Conservation (phyloP, 2,888 invertebrate genomes). For the Athripsodes cinereus region DNA sequence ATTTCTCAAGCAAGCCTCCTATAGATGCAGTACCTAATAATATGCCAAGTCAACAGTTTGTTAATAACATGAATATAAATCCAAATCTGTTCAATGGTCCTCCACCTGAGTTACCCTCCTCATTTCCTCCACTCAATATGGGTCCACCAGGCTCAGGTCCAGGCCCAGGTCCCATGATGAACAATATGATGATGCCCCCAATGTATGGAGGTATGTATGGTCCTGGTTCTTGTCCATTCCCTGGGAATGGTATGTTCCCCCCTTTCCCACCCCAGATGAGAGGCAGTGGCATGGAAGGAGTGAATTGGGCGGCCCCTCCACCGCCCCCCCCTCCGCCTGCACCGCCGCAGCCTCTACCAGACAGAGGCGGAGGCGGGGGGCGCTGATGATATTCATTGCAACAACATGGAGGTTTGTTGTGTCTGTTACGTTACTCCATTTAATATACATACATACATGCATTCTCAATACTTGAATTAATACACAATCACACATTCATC, state of each 20-base stretch:
- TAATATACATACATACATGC: not conserved
- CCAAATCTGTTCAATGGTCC: not conserved
- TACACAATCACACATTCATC: too few relatives aligned
- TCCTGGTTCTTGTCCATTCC: not conserved
- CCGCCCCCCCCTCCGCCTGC: conserved; percentile 31
- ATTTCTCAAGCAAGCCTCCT: too few relatives aligned
- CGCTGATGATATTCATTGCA: conserved; percentile 18
- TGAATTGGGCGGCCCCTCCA: conserved; percentile 33
- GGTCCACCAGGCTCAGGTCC: too few relatives aligned
- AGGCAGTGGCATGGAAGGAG: conserved; percentile 34
- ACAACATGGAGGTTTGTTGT: conserved; percentile 22
- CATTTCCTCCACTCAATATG: too few relatives aligned
- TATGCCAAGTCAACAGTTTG: not conserved
- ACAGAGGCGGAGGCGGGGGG: conserved; percentile 4
- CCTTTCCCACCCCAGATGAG: conserved; percentile 32
- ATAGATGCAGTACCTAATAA: too few relatives aligned
- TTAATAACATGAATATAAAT: too few relatives aligned
- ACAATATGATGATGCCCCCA: too few relatives aligned
- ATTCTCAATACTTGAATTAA: not conserved
- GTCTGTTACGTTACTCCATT: conserved; percentile 8
- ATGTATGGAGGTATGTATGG: not conserved
- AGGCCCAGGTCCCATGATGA: too few relatives aligned
- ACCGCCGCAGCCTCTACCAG: conserved; percentile 33
- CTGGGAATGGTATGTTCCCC: not conserved
- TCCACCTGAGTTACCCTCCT: not conserved